A percentile compares a stretch with the other conserved stretches of the same genome.
phyloP scores from a whole-genome alignment of 92 coral and sea anemone genomes.

The Chrysogorgia sp. region DNA sequence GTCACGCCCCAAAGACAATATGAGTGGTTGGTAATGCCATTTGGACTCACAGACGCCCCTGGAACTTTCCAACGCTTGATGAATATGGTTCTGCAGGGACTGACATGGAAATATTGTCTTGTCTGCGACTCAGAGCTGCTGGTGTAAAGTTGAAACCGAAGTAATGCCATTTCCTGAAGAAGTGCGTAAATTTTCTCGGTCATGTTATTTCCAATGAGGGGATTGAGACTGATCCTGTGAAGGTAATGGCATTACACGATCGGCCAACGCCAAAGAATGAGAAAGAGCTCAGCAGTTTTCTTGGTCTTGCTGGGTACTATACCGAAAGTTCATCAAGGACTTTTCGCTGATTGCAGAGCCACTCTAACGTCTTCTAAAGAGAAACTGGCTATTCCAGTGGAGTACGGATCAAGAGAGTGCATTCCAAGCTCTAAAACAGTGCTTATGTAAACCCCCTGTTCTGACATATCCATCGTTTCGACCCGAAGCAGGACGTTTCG shows the following conservation, averaged over 20 bases:
- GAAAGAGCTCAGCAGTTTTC: conserved; percentile 43
- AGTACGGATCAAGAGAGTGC: conserved; percentile 43
- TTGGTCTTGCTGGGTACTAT: too few relatives aligned
- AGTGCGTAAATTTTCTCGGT: conserved; percentile 50
- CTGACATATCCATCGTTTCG: conserved; percentile 47
- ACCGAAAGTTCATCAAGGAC: conserved; percentile 37
- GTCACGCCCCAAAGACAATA: conserved; percentile 32
- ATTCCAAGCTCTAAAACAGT: conserved; percentile 30
- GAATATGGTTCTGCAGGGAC: conserved; percentile 46
- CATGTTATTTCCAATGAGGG: conserved; percentile 53
- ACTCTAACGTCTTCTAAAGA: conserved; percentile 36
- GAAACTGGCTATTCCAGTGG: conserved; percentile 48
- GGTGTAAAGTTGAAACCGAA: conserved; percentile 54
- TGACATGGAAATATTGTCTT: conserved; percentile 43
- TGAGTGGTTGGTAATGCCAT: conserved; percentile 34
- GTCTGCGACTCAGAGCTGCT: conserved; percentile 50
- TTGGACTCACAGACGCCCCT: conserved; percentile 52
- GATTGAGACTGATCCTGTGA: conserved; percentile 57
- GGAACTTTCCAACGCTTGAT: conserved; percentile 52
- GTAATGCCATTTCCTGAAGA: conserved; percentile 49
- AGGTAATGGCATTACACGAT: conserved; percentile 27
- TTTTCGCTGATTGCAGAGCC: conserved; percentile 49
- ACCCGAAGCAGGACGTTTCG: conserved; percentile 19
- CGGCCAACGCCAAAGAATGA: conserved; percentile 46
- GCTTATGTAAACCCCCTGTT: conserved; percentile 37